Base-by-base conservation (phyloP, 2,113 vertebrate species). In the Nerophis ophidion region DNA sequence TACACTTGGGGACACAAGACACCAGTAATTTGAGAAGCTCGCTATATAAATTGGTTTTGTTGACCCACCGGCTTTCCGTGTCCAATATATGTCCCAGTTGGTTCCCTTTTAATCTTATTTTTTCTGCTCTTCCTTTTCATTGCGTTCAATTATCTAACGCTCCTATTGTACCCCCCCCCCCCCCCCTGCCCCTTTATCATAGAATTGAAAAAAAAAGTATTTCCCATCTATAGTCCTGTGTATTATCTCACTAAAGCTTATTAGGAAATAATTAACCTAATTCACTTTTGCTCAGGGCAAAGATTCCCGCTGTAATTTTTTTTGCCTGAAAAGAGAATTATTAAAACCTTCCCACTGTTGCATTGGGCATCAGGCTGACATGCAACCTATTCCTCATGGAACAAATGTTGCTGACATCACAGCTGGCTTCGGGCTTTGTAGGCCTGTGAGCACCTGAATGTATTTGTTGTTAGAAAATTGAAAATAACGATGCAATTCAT, bases 191-290 rank as follows among this genome's bases (percentile, higher is more conserved):
- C 26, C 26, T 4, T 48, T 50, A 74, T 53, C 66, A 68, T 50
- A 57, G 49, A 65, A 72, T 74, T 72, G 56, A 71, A 79, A 75
- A 70, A 75, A 70, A 42, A 10, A 40, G 46, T 5, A 6, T 11
- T 46, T 58, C 15, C 40, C 60, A 59, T 74, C 63, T 51, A n/a
- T 55, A 65, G 59, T 62, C 57, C 45, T 52, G 38, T 66, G 48
- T 63, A 61, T 71, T 79, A 79, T 78, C 69, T 70, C 48, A 36
- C n/a, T 56, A 68, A 80, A 80, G 73, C 75, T 79, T 70, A 81
- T 86, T 79, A 81, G 79, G 75, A 77, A 76, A 83, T 81, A 80
- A 86, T 84, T 86, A 82, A 74, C 75, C 73, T 82, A 63, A 76
- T 80, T 81, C 72, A 81, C 57, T 80, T 76, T 63, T 70, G 66